Conservation (phyloP, 2,888 invertebrate species). For the Epinotia demarniana region DNA sequence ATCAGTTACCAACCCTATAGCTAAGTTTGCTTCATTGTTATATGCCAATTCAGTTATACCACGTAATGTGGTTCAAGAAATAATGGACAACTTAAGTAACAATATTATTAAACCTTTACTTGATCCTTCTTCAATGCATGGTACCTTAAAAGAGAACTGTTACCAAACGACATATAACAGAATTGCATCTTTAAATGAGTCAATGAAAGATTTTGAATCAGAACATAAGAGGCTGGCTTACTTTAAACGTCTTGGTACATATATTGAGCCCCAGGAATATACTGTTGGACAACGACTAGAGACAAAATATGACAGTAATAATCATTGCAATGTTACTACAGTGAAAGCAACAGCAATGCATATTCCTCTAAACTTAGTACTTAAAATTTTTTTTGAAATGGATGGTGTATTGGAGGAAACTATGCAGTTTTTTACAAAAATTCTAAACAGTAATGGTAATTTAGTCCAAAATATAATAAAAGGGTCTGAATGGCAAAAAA, state of each 20-base stretch:
- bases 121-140: slow-evolving; percentile 33
- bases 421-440: slow-evolving; percentile 18
- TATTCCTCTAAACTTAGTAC: slow-evolving; percentile 25
- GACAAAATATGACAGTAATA: slow-evolving; percentile 34
- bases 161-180: slow-evolving; percentile 28
- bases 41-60: slow-evolving; percentile 34
- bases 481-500: slow-evolving; percentile 32
- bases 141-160: slow-evolving; percentile 23
- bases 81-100: slow-evolving; percentile 26
- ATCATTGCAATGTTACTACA: slow-evolving; percentile 31
- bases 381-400: slow-evolving; percentile 27
- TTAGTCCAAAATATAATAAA: slow-evolving; percentile 30
- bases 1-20: slow-evolving; percentile 22
- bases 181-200: slow-evolving; percentile 29
- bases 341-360: slow-evolving; percentile 31
- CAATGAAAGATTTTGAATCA: slow-evolving; percentile 25
- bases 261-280: slow-evolving; percentile 30
- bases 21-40: slow-evolving; percentile 28
- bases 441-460: slow-evolving; percentile 18
- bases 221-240: slow-evolving; percentile 27
- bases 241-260: slow-evolving; percentile 29
- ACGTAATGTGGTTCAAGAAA: slow-evolving; percentile 13
- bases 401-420: slow-evolving; percentile 31
- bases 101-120: slow-evolving; percentile 31
- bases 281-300: slow-evolving; percentile 36